phyloP scores from a whole-genome alignment of 1,140 invertebrate species.

The Pectinophora gossypiella region DNA sequence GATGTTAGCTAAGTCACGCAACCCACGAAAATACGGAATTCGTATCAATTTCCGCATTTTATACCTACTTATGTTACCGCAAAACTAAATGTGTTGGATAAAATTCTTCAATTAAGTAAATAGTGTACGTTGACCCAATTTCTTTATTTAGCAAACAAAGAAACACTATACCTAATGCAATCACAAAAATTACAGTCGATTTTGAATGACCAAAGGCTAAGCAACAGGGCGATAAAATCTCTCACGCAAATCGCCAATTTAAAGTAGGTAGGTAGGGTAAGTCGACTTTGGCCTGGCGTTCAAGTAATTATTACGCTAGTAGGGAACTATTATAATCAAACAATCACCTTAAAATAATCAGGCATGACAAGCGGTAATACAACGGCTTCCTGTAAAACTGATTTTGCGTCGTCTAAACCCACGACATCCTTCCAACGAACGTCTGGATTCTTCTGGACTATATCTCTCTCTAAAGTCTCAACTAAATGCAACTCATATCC shows the following conservation, averaged over 20 bases:
- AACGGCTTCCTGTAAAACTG: slow-evolving; percentile 96
- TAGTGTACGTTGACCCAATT: not conserved
- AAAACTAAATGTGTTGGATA: no score
- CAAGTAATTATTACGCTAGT: no score
- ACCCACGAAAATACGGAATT: no score
- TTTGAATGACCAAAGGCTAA: not conserved
- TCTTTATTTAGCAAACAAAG: no score
- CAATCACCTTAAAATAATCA: slow-evolving; percentile 93
- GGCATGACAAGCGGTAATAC: slow-evolving; percentile 98
- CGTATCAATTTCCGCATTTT: no score
- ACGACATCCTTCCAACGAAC: slow-evolving; percentile 98
- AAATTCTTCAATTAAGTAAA: not conserved
- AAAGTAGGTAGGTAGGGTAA: slow-evolving; percentile 25
- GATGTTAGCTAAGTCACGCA: no score
- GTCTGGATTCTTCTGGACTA: slow-evolving; percentile 97
- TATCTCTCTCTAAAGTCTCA: slow-evolving; percentile 93
- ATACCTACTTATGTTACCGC: no score
- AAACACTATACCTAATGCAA: no score
- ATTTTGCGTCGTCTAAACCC: slow-evolving; percentile 95
- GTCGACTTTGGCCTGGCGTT: not conserved
- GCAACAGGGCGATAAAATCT: slow-evolving; percentile 17
- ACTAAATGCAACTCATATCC: slow-evolving; percentile 89
- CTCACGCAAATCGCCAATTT: slow-evolving; percentile 48
- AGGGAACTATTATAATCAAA: no score
- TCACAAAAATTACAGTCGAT: not conserved